phyloP scores from a whole-genome alignment of 2,888 invertebrate species.

The Thymelicus lineola region DNA sequence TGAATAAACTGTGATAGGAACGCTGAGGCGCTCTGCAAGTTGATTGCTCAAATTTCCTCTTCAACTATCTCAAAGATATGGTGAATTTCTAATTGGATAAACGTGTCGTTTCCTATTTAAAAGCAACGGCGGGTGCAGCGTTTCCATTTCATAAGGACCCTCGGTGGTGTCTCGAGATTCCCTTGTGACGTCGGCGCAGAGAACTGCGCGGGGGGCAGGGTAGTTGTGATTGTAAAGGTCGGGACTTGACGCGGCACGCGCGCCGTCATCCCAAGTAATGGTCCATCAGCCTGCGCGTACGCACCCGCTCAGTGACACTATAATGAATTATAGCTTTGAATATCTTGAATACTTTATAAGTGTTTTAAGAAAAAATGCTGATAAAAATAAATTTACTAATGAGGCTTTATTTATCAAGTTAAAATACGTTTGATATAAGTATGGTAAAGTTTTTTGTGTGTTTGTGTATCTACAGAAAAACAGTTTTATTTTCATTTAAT shows the following conservation, averaged over 20 bases:
- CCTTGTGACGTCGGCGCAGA: slow-evolving; percentile 47
- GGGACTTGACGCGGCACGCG: slow-evolving; percentile 68
- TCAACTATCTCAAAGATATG: slow-evolving; percentile 85
- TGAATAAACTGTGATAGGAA: slow-evolving; percentile 85
- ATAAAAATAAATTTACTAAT: neutral
- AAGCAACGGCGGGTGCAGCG: slow-evolving; percentile 77
- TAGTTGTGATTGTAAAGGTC: slow-evolving; percentile 50
- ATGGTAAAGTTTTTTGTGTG: neutral
- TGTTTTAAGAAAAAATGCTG: neutral
- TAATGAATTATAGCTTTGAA: slow-evolving; percentile 64
- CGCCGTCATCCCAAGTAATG: slow-evolving; percentile 82
- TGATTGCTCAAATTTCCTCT: slow-evolving; percentile 85
- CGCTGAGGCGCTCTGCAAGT: slow-evolving; percentile 80
- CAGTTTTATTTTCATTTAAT: neutral
- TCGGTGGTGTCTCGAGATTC: slow-evolving; percentile 52
- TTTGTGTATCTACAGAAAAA: neutral
- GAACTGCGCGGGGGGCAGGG: slow-evolving; percentile 51
- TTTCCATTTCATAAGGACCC: slow-evolving; percentile 71
- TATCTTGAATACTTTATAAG: neutral
- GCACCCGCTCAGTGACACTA: slow-evolving; percentile 72
- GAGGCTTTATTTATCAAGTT: neutral
- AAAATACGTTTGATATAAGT: neutral
- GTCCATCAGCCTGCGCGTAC: slow-evolving; percentile 63
- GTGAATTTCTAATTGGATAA: slow-evolving; percentile 86
- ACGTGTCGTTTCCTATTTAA: slow-evolving; percentile 86